Evolutionary conservation across 2,113 vertebrate species (phyloP).

Genomic region (Sinocyclocheilus grahami): DNA sequence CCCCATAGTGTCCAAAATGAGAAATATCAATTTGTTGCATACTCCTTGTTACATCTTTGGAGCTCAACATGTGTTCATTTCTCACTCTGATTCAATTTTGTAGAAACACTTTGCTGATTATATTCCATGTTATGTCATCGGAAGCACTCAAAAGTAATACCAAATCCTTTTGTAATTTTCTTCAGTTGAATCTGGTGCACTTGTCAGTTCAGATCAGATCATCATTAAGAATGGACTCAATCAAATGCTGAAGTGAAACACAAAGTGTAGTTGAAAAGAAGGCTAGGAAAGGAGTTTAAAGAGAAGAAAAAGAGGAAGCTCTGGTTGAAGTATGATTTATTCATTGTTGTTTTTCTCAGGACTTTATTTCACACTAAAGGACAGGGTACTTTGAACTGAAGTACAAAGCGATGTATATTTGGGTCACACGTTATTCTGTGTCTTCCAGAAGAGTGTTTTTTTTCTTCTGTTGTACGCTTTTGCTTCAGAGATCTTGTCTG

Average conservation of each 20-base stretch:
- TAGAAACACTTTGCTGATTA: not conserved
- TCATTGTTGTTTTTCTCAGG: constrained; percentile 71
- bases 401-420: constrained; percentile 80
- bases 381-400: constrained; percentile 79
- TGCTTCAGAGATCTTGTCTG: constrained; percentile 68
- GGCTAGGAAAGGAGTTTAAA: constrained; percentile 54
- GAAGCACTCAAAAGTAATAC: constrained; percentile 5
- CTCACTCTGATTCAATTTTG: not conserved
- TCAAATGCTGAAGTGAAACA: constrained; percentile 32
- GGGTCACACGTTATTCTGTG: constrained; percentile 70
- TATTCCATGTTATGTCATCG: constrained; percentile 18
- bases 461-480: constrained; percentile 38
- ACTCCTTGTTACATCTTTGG: too few relatives aligned
- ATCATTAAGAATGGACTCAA: constrained; percentile 23
- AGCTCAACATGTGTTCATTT: not conserved
- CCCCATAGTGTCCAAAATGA: not conserved
- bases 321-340: constrained; percentile 73
- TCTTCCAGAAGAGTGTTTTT: constrained; percentile 55
- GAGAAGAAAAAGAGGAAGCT: constrained; percentile 55
- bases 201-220: constrained; percentile 28
- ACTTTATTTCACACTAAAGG: constrained; percentile 68
- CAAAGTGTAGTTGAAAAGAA: constrained; percentile 31
- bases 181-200: not conserved
- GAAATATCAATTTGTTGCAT: not conserved
- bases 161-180: constrained; percentile 17